Percentiles rank a stretch among this genome's conserved stretches.
Conservation (phyloP, 2,797 vertebrate genomes). For the Lepus oiostolus region DNA sequence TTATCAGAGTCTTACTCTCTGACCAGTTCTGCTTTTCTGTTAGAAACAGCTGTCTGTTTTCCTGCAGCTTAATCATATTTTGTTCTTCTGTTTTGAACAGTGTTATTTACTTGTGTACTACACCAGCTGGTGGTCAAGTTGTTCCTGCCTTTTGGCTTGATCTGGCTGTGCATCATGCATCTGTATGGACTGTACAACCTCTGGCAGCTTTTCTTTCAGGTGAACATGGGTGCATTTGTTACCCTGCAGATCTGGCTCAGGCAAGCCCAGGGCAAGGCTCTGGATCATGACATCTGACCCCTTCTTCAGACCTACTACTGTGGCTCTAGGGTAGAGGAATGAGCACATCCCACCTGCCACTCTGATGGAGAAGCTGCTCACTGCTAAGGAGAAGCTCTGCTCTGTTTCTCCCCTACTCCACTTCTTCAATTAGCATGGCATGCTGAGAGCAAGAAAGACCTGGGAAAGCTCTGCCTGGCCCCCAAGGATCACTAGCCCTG, state of each 20-base stretch:
- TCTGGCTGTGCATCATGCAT: conserved; percentile 98
- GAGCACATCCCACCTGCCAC: conserved; percentile 75
- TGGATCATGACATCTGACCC: conserved; percentile 97
- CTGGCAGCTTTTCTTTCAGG: conserved; percentile 99
- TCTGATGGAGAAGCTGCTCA: conserved; percentile 76
- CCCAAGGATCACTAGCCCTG: conserved; percentile 6
- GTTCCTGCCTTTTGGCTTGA: conserved; percentile 95
- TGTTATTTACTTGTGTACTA: conserved; percentile 97
- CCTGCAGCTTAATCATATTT: conserved; percentile 42
- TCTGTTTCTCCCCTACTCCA: conserved; percentile 43
- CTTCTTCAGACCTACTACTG: conserved; percentile 40
- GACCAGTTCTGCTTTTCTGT: background rate
- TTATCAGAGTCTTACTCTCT: conserved; percentile 46
- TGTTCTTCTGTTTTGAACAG: conserved; percentile 87
- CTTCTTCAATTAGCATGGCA: conserved; percentile 66
- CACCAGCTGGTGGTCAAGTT: conserved; percentile 97
- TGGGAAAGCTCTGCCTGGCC: conserved; percentile 38
- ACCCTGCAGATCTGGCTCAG: conserved; percentile 95
- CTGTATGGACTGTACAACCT: conserved; percentile 97
- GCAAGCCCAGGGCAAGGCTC: conserved; percentile 95
- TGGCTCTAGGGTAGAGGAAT: conserved; percentile 40
- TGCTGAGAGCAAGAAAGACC: conserved; percentile 73
- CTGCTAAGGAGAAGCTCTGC: conserved; percentile 85
- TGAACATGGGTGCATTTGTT: conserved; percentile 95
- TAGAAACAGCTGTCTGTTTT: conserved; percentile 28